phyloP scores from a whole-genome alignment of 64 coral and sea anemone genomes.

The Anthopleura sola region DNA sequence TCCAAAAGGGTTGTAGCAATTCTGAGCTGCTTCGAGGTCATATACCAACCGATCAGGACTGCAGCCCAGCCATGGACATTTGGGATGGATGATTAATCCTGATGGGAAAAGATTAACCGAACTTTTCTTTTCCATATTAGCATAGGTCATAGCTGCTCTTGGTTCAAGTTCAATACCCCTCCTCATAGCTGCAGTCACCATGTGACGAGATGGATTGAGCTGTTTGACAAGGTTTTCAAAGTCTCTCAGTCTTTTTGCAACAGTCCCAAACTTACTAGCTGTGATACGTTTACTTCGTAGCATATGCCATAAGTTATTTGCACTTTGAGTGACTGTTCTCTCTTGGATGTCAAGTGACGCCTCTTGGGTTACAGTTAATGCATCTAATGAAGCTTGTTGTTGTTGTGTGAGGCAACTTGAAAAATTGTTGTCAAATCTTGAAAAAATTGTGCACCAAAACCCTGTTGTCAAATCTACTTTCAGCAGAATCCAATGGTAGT shows the following conservation, averaged over 20 bases:
- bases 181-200: constrained; percentile 53
- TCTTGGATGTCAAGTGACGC: constrained; percentile 45
- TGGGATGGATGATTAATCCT: constrained; percentile 55
- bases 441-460: no score
- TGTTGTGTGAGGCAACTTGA: constrained; percentile 21
- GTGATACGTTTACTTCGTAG: constrained; percentile 48
- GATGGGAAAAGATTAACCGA: constrained; percentile 53
- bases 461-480: constrained; percentile 38
- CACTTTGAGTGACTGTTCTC: constrained; percentile 51
- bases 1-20: no score
- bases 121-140: constrained; percentile 31
- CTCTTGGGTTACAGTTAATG: constrained; percentile 35
- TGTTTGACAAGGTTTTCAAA: constrained; percentile 49
- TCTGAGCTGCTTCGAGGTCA: no score
- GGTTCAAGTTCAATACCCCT: constrained; percentile 44
- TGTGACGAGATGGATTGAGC: constrained; percentile 52
- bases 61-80: constrained; percentile 53
- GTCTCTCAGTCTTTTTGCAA: constrained; percentile 42
- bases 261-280: constrained; percentile 54
- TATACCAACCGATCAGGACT: no score
- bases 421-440: no score
- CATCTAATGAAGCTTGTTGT: constrained; percentile 45
- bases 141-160: constrained; percentile 53
- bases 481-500: constrained; percentile 48
- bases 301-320: constrained; percentile 36